These are phyloP conservation scores for Spheniscus humboldti DNA, from an alignment of 2,797 vertebrate genomes.

Conservation along the genomic window DNA sequence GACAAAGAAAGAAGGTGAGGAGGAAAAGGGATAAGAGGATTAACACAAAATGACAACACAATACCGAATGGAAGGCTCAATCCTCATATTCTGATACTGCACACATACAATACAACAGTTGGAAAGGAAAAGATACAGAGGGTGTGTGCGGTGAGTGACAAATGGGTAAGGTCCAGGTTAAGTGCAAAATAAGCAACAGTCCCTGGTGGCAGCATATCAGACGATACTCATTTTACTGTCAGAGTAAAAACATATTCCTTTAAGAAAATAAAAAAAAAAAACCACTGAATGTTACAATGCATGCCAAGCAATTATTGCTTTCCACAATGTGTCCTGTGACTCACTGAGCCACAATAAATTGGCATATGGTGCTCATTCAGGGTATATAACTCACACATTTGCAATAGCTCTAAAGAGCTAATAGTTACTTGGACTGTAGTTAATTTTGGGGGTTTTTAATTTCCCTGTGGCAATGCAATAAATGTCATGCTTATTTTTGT, in stretches of 20 bases:
- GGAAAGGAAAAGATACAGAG: background rate
- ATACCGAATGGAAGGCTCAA: background rate
- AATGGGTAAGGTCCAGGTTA: background rate
- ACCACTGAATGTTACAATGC: background rate
- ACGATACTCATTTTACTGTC: background rate
- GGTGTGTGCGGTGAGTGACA: background rate
- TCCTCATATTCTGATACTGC: background rate
- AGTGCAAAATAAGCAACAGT: conserved; percentile 1
- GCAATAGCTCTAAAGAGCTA: conserved; percentile 9
- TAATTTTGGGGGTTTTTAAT: background rate
- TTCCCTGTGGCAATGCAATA: background rate
- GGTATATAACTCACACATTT: conserved; percentile 20
- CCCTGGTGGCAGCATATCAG: background rate
- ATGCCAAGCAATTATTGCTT: conserved; percentile 29
- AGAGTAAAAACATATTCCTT: conserved; percentile 13
- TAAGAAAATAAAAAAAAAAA: conserved; percentile 13
- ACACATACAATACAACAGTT: background rate
- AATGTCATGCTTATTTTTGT: conserved; percentile 35
- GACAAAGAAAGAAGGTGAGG: background rate
- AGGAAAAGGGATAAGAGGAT: background rate
- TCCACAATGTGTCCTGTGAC: conserved; percentile 11
- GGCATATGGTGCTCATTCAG: conserved; percentile 38
- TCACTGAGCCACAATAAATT: conserved; percentile 33
- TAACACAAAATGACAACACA: background rate
- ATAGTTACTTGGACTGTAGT: conserved; percentile 7